These are phyloP conservation scores for Catharus minimus DNA, from an alignment of 2,113 vertebrate genomes.

Conservation along the genomic window DNA sequence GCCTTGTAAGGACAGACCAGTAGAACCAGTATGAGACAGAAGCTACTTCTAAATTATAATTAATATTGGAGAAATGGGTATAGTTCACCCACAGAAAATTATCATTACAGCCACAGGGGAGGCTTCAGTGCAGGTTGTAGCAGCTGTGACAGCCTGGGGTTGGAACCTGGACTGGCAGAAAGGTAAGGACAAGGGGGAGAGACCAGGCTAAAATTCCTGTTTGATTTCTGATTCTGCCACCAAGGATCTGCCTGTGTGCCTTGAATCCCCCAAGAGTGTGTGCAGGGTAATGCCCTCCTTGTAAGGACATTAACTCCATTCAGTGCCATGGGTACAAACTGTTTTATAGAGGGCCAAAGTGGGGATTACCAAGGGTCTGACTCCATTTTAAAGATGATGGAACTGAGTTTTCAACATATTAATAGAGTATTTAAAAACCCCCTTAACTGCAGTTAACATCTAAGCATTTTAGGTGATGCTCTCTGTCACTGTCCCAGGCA, in stretches of 20 bases:
- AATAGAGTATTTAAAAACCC: too few species aligned
- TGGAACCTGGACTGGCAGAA: neutral
- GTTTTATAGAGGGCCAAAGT: neutral
- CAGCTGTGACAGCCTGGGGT: neutral
- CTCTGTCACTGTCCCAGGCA: neutral
- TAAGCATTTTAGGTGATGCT: neutral
- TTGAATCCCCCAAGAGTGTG: neutral
- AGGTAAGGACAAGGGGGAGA: neutral
- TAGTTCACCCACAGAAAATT: neutral
- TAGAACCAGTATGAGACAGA: neutral
- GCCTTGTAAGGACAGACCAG: neutral
- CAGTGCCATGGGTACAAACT: neutral
- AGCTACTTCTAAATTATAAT: neutral
- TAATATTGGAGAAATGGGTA: neutral
- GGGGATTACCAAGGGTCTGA: neutral
- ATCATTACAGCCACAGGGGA: neutral
- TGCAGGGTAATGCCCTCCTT: neutral
- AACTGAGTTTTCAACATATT: rapidly evolving
- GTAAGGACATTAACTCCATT: neutral
- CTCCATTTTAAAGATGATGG: neutral
- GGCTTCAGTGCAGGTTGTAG: neutral
- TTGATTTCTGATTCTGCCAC: neutral
- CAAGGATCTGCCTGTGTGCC: neutral
- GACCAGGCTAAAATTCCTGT: neutral
- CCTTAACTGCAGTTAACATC: neutral